These are phyloP conservation scores for Coronaproctus castanopsis DNA, from an alignment of 2,888 invertebrate species.

Conservation along the genomic window DNA sequence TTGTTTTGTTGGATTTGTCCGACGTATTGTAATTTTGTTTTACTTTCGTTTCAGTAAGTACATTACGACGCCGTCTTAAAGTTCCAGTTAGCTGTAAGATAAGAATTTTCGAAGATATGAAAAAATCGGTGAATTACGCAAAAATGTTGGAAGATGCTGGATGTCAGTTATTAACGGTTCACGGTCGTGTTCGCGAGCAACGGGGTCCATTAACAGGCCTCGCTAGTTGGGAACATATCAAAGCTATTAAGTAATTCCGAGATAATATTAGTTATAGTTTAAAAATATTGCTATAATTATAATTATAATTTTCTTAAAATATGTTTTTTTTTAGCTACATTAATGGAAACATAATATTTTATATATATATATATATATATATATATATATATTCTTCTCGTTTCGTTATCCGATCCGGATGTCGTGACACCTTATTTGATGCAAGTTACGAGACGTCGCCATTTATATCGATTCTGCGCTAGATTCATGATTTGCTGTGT, in stretches of 20 bases:
- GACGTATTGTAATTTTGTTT: too few relatives aligned
- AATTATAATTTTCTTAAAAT: too few relatives aligned
- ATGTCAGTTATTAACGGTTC: slow-evolving; percentile 76
- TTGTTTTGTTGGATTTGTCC: too few relatives aligned
- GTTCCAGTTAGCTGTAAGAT: slow-evolving; percentile 96
- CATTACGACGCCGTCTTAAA: slow-evolving; percentile 44
- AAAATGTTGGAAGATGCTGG: slow-evolving; percentile 87
- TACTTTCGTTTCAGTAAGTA: slow-evolving; percentile 37
- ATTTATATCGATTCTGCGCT: too few relatives aligned
- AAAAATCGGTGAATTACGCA: slow-evolving; percentile 77
- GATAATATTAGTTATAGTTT: neutral
- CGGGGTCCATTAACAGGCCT: slow-evolving; percentile 89
- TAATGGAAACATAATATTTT: neutral
- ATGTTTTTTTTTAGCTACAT: too few relatives aligned
- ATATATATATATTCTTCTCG: too few relatives aligned
- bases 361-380: neutral
- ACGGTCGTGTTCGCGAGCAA: slow-evolving; percentile 86
- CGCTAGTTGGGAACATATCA: slow-evolving; percentile 85
- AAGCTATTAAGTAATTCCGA: slow-evolving; percentile 52
- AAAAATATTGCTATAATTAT: neutral
- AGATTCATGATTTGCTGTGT: too few relatives aligned
- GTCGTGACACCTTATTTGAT: too few relatives aligned
- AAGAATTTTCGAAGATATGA: slow-evolving; percentile 64
- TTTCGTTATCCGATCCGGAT: too few relatives aligned
- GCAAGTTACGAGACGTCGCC: too few relatives aligned